Conservation (phyloP, 1,140 invertebrate species). For the Bradynema listronoti region DNA sequence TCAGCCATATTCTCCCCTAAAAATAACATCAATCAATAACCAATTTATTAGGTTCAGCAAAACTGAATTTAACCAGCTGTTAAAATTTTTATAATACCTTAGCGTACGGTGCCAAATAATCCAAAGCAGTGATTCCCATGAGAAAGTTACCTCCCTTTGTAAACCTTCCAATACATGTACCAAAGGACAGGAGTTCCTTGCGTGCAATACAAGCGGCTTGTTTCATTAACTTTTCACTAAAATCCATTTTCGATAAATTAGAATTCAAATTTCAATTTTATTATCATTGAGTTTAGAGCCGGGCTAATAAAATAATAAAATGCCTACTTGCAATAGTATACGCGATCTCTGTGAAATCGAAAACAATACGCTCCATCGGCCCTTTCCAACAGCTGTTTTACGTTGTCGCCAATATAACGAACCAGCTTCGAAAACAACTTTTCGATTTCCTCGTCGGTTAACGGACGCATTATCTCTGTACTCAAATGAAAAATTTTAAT, state of each 20-base stretch:
- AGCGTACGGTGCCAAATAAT: constrained; percentile 93
- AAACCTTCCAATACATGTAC: constrained; percentile 97
- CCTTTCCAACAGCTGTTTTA: constrained; percentile 83
- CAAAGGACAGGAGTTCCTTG: constrained; percentile 76
- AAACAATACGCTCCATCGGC: constrained; percentile 96
- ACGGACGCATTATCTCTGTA: constrained; percentile 85
- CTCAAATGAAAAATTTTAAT: too few species aligned
- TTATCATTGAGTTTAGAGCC: too few species aligned
- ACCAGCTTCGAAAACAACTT: constrained; percentile 83
- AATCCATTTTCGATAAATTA: too few species aligned
- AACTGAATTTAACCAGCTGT: background rate
- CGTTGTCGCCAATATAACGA: constrained; percentile 92
- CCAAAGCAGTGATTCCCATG: constrained; percentile 88
- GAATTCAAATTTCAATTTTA: too few species aligned
- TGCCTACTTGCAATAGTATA: constrained; percentile 84
- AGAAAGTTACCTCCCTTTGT: constrained; percentile 85
- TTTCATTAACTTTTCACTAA: constrained; percentile 62
- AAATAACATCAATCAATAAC: constrained; percentile 52
- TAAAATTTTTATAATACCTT: too few species aligned
- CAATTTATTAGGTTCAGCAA: background rate
- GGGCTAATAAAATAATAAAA: too few species aligned
- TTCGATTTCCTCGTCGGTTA: constrained; percentile 82
- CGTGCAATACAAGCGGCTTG: constrained; percentile 67
- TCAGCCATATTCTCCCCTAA: constrained; percentile 89
- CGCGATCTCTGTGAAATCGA: constrained; percentile 78